Conservation (phyloP, 2,113 vertebrate genomes). For the Fulmarus glacialis region DNA sequence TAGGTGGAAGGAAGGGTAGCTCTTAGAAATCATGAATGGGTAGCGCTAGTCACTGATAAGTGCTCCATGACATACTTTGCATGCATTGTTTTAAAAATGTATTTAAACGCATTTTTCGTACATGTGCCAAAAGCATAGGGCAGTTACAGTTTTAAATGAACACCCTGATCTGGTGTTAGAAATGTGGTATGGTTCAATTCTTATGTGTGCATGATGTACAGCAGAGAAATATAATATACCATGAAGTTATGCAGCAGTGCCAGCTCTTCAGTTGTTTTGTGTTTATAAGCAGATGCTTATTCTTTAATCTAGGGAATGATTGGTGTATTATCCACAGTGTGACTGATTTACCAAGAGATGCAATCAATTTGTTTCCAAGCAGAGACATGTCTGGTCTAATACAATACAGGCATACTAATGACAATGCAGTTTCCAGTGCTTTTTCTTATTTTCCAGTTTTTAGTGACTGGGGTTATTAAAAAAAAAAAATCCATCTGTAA, state of each 20-base stretch:
- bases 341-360: slow-evolving; percentile 35
- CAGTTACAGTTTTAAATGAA: background rate
- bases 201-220: background rate
- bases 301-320: background rate
- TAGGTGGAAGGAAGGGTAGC: background rate
- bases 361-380: slow-evolving; percentile 29
- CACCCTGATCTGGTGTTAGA: background rate
- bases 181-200: background rate
- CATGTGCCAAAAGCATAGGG: background rate
- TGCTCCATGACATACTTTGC: background rate
- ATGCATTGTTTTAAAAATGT: background rate
- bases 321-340: background rate
- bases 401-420: background rate
- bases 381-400: slow-evolving; percentile 10
- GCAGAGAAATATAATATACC: background rate
- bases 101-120: background rate
- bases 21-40: background rate
- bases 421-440: background rate
- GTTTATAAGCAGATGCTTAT: slow-evolving; percentile 31
- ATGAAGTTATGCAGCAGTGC: background rate
- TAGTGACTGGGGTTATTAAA: background rate
- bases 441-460: background rate
- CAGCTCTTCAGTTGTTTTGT: slow-evolving; percentile 29
- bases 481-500: background rate
- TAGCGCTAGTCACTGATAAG: background rate